Evolutionary conservation across 2,113 vertebrate genomes (phyloP).

Genomic region (Cairina moschata): DNA sequence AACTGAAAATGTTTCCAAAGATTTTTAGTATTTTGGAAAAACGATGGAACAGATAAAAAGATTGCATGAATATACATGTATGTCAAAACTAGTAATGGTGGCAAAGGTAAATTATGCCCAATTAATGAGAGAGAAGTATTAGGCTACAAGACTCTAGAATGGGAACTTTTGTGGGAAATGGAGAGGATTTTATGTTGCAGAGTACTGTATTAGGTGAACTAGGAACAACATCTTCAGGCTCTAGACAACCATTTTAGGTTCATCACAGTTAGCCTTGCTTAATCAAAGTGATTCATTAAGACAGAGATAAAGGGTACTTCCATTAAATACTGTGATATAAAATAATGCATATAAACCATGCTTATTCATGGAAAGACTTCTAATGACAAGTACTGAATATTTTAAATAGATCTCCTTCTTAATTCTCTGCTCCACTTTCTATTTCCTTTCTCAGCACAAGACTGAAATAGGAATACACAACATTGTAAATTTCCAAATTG

Average conservation of each 20-base stretch:
- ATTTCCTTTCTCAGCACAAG: neutral
- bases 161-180: neutral
- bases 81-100: neutral
- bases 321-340: neutral
- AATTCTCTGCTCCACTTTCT: neutral
- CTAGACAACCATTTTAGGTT: neutral
- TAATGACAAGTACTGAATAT: neutral
- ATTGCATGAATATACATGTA: neutral
- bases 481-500: neutral
- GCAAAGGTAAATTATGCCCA: neutral
- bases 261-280: neutral
- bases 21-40: neutral
- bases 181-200: neutral
- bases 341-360: neutral
- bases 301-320: neutral
- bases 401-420: neutral
- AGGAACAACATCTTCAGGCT: neutral
- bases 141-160: neutral
- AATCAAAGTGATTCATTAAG: neutral
- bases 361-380: neutral
- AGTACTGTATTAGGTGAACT: neutral
- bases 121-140: neutral
- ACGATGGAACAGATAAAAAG: neutral
- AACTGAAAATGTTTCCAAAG: neutral
- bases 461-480: neutral